phyloP scores from a whole-genome alignment of 2,113 vertebrate species.

The Grammomys surdaster region DNA sequence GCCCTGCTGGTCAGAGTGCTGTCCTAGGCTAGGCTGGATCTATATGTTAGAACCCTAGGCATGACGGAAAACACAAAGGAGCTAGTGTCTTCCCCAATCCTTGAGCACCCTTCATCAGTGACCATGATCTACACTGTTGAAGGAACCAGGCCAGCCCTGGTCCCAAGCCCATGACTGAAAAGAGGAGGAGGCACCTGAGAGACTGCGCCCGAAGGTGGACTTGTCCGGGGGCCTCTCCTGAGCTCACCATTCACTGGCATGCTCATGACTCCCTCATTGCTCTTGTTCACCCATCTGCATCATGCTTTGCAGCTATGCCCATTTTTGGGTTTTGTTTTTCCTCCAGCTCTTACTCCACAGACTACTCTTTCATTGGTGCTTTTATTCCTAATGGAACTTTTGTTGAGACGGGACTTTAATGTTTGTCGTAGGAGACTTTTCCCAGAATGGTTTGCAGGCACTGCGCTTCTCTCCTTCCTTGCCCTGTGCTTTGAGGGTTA shows the following conservation, averaged over 20 bases:
- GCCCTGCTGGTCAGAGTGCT: background rate
- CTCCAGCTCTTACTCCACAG: background rate
- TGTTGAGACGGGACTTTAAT: background rate
- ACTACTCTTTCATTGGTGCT: background rate
- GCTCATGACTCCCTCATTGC: accelerated
- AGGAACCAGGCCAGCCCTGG: background rate
- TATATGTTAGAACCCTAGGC: background rate
- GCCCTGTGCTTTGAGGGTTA: background rate
- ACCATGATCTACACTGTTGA: background rate
- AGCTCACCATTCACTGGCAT: background rate
- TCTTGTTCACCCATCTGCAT: accelerated
- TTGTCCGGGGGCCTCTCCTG: background rate
- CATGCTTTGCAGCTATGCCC: too few relatives aligned
- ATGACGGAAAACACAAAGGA: background rate
- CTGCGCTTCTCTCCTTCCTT: accelerated
- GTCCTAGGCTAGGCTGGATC: background rate
- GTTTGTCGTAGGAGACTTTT: background rate
- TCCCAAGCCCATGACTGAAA: too few relatives aligned
- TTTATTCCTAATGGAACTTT: too few relatives aligned
- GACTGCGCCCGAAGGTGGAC: background rate
- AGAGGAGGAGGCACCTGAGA: background rate
- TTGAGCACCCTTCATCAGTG: background rate
- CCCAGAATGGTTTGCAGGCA: background rate
- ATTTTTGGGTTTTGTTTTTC: background rate
- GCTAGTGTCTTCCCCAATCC: too few relatives aligned